Evolutionary conservation across 2,113 vertebrate species (phyloP).

Genomic region (Callospermophilus lateralis): DNA sequence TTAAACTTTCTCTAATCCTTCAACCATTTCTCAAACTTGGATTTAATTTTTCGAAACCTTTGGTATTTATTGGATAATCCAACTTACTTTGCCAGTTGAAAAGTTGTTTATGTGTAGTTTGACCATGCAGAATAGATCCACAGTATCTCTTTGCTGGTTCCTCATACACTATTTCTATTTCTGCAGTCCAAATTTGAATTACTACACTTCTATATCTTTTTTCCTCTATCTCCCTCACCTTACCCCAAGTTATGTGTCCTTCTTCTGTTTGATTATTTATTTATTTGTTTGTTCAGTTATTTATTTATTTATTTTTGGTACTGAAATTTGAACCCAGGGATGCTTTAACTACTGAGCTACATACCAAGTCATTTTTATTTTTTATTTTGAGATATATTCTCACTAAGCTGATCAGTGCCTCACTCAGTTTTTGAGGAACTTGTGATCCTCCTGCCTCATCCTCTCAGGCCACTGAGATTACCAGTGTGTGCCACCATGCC

Average conservation of each 20-base stretch:
- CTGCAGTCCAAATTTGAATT: background rate
- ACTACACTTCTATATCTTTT: background rate
- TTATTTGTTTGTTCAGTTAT: no score
- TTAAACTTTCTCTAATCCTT: constrained; percentile 14
- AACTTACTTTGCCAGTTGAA: background rate
- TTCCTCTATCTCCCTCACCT: background rate
- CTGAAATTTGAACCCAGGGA: no score
- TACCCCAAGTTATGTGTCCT: background rate
- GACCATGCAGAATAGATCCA: constrained; percentile 10
- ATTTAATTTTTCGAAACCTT: background rate
- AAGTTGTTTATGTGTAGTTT: background rate
- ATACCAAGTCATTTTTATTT: no score
- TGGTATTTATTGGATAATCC: constrained; percentile 31
- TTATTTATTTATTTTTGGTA: no score
- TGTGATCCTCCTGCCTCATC: no score
- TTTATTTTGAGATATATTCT: no score
- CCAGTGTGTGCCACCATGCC: no score
- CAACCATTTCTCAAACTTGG: constrained; percentile 1
- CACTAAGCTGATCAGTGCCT: no score
- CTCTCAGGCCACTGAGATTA: no score
- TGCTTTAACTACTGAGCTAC: no score
- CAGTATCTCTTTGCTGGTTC: background rate
- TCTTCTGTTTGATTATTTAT: background rate
- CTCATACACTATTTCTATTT: constrained; percentile 4
- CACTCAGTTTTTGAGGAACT: no score